Evolutionary conservation across 1,140 invertebrate genomes (phyloP), one percentile per base, ranked within the genome.

Genomic region (Globodera rostochiensis): DNA sequence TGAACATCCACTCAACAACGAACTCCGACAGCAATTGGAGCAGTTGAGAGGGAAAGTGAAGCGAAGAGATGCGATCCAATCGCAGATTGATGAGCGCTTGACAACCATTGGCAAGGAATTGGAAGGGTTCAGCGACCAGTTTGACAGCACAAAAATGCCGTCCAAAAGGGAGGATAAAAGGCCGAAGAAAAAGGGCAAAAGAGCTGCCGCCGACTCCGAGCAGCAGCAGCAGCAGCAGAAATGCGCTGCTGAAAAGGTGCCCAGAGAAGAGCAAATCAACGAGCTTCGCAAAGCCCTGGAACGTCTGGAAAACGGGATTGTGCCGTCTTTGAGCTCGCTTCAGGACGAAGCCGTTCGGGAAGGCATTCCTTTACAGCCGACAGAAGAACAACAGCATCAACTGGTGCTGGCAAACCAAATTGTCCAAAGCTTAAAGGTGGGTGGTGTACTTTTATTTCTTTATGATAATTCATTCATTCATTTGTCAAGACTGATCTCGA

Each of bases 241-340:
- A 36, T 36, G 36, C 36, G 2, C 36, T 3, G 70, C 70, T 50
- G 70, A 46, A 50, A 46, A 46, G 45, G 13, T 71, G 70, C 13
- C 74, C 45, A 21, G 74, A 25, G 21, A 75, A 47, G 74, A 75
- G 74, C 74, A 75, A 9, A 57, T 75, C 50, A 9, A 53, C 21
- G 50, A 75, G 67, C 74, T 75, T 8, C 74, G 45, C 3, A 75
- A 71, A 36, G 67, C 74, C 8, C 50, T 71, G n/a, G 74, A n/a
- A 71, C 74, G 21, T 9, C 67, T 75, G 21, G n/a, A 75, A 21
- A 47, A 25, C 74, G 74, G 45, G 8, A 71, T 75, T 53, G 11
- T 75, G 50, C 50, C 50, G 8, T 3, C 9, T 3, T 9, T 75
- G 50, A 53, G 19, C 50, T 13, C 74, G 21, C 74, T 75, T 46